These are phyloP conservation scores for Ursus arctos DNA, from an alignment of 2,113 vertebrate genomes.

Conservation along the genomic window DNA sequence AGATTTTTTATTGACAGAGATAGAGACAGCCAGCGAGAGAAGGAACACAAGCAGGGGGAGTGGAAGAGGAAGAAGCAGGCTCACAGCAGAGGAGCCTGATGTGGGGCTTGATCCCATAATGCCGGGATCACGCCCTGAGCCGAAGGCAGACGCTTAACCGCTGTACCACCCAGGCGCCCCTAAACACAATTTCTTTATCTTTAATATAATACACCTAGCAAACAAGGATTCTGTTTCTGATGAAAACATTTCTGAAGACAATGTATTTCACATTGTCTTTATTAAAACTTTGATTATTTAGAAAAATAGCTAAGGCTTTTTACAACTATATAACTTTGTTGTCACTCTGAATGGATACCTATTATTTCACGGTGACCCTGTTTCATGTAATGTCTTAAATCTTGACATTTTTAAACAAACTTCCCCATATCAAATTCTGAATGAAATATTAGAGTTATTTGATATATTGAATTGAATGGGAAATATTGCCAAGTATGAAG, in stretches of 20 bases:
- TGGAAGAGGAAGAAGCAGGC: too few species aligned
- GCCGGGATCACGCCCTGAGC: too few species aligned
- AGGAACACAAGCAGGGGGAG: too few species aligned
- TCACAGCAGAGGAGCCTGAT: too few species aligned
- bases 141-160: too few species aligned
- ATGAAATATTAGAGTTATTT: not conserved
- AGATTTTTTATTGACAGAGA: too few species aligned
- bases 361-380: not conserved
- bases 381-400: not conserved
- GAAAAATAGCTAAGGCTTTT: not conserved
- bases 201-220: not conserved
- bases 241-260: not conserved
- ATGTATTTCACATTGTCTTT: not conserved
- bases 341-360: not conserved
- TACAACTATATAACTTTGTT: not conserved
- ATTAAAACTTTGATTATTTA: not conserved
- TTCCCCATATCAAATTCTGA: not conserved
- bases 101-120: too few species aligned
- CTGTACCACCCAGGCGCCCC: too few species aligned
- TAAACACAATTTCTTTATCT: not conserved
- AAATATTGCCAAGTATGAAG: not conserved
- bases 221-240: not conserved
- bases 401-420: not conserved
- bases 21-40: too few species aligned
- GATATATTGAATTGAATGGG: not conserved